Conservation (phyloP, 2,888 invertebrate species). For the Venusia cambrica region DNA sequence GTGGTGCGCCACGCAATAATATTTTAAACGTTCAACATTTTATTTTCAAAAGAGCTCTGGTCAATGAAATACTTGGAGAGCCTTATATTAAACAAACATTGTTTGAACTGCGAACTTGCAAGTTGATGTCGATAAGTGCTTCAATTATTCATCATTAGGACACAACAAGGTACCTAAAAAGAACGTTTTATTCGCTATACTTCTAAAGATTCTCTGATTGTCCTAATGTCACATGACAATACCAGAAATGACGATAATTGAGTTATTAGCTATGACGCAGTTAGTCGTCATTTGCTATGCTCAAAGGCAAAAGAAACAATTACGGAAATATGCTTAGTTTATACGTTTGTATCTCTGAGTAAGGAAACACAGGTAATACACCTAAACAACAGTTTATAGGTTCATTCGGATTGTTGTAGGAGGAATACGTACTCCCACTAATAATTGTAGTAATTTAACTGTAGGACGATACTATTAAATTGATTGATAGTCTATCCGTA, state of each 20-base stretch:
- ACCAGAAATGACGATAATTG: background rate
- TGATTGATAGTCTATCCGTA: conserved; percentile 60
- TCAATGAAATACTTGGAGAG: no score
- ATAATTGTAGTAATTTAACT: conserved; percentile 48
- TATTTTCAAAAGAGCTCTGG: no score
- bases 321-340: conserved; percentile 4
- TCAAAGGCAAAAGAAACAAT: conserved; percentile 6
- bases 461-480: conserved; percentile 61
- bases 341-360: no score
- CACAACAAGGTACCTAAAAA: no score
- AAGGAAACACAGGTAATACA: conserved; percentile 7
- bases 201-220: no score
- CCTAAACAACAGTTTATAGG: conserved; percentile 10
- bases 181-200: no score
- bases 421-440: conserved; percentile 14
- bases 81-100: no score
- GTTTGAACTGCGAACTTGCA: no score
- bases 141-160: no score
- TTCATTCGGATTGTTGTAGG: conserved; percentile 20
- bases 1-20: conserved; percentile 24
- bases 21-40: conserved; percentile 8
- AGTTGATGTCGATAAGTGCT: no score
- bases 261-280: conserved; percentile 1
- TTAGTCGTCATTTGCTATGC: conserved; percentile 2
- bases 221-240: no score